These are phyloP conservation scores for Thripadectes ignobilis DNA, from an alignment of 2,797 vertebrate species.

Conservation along the genomic window DNA sequence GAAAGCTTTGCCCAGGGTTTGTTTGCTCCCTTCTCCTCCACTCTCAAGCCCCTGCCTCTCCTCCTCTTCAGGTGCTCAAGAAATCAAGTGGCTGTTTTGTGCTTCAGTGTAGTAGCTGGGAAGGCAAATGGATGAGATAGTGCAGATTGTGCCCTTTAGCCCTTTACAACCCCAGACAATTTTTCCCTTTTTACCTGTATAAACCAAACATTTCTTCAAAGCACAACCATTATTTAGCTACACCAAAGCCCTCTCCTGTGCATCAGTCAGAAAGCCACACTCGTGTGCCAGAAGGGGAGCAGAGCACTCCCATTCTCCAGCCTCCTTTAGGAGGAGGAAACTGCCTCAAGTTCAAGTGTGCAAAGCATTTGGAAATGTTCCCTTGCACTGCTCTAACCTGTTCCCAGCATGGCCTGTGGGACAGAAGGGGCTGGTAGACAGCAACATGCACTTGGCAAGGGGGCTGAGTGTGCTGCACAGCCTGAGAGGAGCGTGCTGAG, in stretches of 20 bases:
- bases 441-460: background rate
- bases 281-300: background rate
- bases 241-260: background rate
- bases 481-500: background rate
- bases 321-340: background rate
- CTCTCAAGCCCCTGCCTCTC: background rate
- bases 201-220: conserved; percentile 48
- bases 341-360: conserved; percentile 24
- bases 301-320: background rate
- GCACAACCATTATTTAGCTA: background rate
- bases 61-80: conserved; percentile 52
- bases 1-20: background rate
- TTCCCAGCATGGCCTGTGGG: background rate
- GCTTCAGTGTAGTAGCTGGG: background rate
- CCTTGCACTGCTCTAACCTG: background rate
- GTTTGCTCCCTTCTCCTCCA: background rate
- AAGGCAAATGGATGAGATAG: conserved; percentile 8
- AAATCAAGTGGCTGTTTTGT: conserved; percentile 63
- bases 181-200: conserved; percentile 4
- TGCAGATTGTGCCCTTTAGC: conserved; percentile 11
- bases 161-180: background rate
- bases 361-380: background rate
- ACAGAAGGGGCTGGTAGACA: background rate
- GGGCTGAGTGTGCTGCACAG: background rate
- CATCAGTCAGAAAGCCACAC: background rate